These are phyloP conservation scores for Gymnoscopelus braueri DNA, from an alignment of 2,797 vertebrate species.

Conservation along the genomic window DNA sequence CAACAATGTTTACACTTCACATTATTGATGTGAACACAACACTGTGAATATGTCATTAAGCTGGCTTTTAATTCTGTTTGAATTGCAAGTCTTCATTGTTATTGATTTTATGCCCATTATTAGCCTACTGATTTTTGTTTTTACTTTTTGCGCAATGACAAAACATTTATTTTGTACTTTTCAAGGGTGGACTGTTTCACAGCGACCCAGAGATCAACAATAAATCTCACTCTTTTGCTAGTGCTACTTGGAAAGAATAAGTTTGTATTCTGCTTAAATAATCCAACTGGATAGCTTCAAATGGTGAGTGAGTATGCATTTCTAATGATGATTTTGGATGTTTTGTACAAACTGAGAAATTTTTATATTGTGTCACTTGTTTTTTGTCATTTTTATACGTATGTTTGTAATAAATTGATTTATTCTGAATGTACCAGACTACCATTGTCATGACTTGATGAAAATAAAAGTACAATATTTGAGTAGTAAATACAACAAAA, in stretches of 20 bases:
- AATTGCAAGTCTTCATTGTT: slow-evolving; percentile 50
- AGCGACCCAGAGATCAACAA: slow-evolving; percentile 28
- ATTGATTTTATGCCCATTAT: slow-evolving; percentile 57
- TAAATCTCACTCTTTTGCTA: slow-evolving; percentile 30
- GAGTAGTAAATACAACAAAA: too few species aligned
- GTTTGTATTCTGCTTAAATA: slow-evolving; percentile 67
- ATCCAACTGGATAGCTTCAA: slow-evolving; percentile 56
- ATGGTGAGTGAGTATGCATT: slow-evolving; percentile 57
- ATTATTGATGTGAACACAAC: slow-evolving; percentile 68
- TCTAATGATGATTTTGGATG: slow-evolving; percentile 62
- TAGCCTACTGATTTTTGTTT: slow-evolving; percentile 36
- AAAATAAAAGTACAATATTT: not conserved
- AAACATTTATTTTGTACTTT: slow-evolving; percentile 50
- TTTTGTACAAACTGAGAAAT: slow-evolving; percentile 78
- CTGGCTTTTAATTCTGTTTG: slow-evolving; percentile 59
- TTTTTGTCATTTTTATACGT: slow-evolving; percentile 81
- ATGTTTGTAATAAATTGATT: slow-evolving; percentile 81
- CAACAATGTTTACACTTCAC: slow-evolving; percentile 79
- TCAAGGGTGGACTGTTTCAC: slow-evolving; percentile 36
- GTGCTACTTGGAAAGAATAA: slow-evolving; percentile 45
- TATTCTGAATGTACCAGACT: slow-evolving; percentile 62
- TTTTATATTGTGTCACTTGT: slow-evolving; percentile 74
- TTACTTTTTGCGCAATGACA: slow-evolving; percentile 32
- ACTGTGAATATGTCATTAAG: slow-evolving; percentile 76
- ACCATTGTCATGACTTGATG: not conserved